Evolutionary conservation across 2,888 invertebrate genomes (phyloP), one percentile per base, ranked within the genome.

Genomic region (Allygus modestus): DNA sequence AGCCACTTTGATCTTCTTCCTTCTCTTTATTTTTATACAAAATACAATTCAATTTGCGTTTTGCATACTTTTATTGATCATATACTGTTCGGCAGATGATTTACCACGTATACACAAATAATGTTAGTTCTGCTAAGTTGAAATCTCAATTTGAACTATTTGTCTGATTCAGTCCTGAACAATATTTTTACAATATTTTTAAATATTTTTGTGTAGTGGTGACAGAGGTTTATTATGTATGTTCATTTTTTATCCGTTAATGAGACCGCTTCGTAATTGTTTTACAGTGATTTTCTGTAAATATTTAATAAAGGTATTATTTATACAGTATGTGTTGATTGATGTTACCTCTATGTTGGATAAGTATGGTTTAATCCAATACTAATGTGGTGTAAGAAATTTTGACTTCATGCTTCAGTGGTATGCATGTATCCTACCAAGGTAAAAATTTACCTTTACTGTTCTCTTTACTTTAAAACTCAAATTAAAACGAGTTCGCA

Each of bases 281-380:
- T 65, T 65, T 65, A 65, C 65, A 65, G 65, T 65, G 65, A 31
- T 28, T 54, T 54, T 54, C 65, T 65, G 65, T 65, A 65, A 65
- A 65, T 65, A 65, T 65, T 65, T 65, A 65, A 65, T 65, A 65
- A 65, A 65, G 65, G 65, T 65, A 65, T 65, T 65, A 65, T 65
- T 65, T 65, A 65, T 65, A 65, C 28, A 28, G 26, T 28, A 12
- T 31, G 28, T 28, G 28, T 65, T 9, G 1, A 17, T 28, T 65
- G 0, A 65, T 65, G 28, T 58, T 9, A 51, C 51, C 51, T 17
- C n/a, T n/a, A n/a, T n/a, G n/a, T n/a, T n/a, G n/a, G n/a, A n/a
- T n/a, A n/a, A n/a, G n/a, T n/a, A n/a, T n/a, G n/a, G n/a, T n/a
- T n/a, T n/a, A n/a, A n/a, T n/a, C n/a, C n/a, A n/a, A n/a, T n/a